phyloP scores from a whole-genome alignment of 2,113 vertebrate species.

The Herpetotheres cachinnans region DNA sequence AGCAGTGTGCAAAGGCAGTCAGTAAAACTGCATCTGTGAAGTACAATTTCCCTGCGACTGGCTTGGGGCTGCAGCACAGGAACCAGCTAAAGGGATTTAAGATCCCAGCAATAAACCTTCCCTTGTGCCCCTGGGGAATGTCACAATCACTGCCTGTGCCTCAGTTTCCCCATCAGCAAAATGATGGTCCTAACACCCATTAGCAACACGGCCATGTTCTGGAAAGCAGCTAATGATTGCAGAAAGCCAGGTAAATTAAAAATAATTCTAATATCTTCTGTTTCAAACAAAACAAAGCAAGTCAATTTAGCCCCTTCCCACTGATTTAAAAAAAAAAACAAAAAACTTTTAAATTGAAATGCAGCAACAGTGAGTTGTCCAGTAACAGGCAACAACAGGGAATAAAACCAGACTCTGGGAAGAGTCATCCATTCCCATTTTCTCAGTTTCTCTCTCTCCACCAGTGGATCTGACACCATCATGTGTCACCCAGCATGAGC shows the following conservation, averaged over 20 bases:
- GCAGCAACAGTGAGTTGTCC: background rate
- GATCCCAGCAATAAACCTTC: background rate
- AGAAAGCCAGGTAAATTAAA: background rate
- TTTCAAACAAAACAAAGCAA: background rate
- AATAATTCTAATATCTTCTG: background rate
- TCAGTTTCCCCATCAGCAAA: background rate
- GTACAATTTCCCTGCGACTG: background rate
- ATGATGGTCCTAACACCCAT: background rate
- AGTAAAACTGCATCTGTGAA: background rate
- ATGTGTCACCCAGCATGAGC: background rate
- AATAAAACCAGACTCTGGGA: background rate
- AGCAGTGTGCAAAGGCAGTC: background rate
- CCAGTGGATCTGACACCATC: background rate
- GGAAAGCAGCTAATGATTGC: background rate
- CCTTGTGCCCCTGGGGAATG: background rate
- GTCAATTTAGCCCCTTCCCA: background rate
- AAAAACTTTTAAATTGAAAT: background rate
- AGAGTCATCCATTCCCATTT: background rate
- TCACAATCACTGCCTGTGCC: background rate
- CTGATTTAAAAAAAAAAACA: background rate
- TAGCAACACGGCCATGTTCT: background rate
- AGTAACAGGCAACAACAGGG: background rate
- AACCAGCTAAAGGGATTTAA: background rate
- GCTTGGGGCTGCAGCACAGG: background rate
- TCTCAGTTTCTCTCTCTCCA: background rate